These are phyloP conservation scores for Pemphredon lugubris DNA, from an alignment of 2,888 invertebrate genomes.

Conservation along the genomic window DNA sequence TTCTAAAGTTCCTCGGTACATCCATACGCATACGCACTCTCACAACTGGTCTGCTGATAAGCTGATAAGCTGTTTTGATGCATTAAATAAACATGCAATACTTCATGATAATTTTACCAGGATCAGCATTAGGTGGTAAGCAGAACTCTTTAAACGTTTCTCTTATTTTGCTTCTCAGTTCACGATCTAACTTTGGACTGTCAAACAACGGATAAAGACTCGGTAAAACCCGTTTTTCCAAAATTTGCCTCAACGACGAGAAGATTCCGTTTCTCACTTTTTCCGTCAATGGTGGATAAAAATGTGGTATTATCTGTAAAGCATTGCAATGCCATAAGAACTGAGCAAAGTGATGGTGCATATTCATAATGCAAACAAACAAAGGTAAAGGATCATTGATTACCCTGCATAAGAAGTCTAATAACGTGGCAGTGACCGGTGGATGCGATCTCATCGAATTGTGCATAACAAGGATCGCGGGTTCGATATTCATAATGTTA, in stretches of 20 bases:
- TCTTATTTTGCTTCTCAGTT: constrained; percentile 90
- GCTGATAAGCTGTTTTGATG: constrained; percentile 18
- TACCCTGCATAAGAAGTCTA: constrained; percentile 94
- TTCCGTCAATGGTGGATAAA: constrained; percentile 89
- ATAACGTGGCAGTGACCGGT: constrained; percentile 92
- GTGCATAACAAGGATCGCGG: constrained; percentile 96
- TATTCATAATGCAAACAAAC: too few relatives aligned
- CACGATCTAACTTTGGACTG: constrained; percentile 92
- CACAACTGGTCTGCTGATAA: too few relatives aligned
- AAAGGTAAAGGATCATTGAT: too few relatives aligned
- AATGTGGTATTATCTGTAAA: constrained; percentile 91
- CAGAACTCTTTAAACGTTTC: constrained; percentile 97
- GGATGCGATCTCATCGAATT: constrained; percentile 96
- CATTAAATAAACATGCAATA: constrained; percentile 32
- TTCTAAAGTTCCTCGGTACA: too few relatives aligned
- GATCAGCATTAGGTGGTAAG: constrained; percentile 82
- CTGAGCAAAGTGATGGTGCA: background rate
- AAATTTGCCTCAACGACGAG: constrained; percentile 91
- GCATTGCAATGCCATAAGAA: constrained; percentile 6
- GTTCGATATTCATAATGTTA: constrained; percentile 98
- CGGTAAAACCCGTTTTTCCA: constrained; percentile 95
- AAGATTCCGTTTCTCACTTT: constrained; percentile 92
- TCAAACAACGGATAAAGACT: constrained; percentile 93
- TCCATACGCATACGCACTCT: too few relatives aligned
- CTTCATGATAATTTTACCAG: constrained; percentile 77